Evolutionary conservation across 2,888 invertebrate species (phyloP), one percentile per base, ranked within the genome.

Genomic region (Campoletis raptor): DNA sequence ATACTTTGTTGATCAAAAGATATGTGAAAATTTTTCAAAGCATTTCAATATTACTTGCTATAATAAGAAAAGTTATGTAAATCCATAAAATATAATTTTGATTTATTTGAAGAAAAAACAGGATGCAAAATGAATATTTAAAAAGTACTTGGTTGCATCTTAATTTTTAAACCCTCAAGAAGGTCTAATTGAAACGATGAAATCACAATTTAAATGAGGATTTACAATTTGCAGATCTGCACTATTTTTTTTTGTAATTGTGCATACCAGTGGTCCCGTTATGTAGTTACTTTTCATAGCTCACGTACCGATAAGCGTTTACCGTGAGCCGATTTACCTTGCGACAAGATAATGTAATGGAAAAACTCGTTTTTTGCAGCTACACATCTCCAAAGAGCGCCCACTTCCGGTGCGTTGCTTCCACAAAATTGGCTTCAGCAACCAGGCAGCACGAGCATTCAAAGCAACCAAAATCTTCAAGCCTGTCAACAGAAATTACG

Each of bases 401-500:
- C 96, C 48, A 95, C 95, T 67, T 95, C 96, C 40, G 95, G 95
- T 30, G 95, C 95, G 70, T 95, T 96, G 91, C 95, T 96, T 87
- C 95, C 95, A 64, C 95, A 94, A 94, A 96, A 93, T 79, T 95
- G 95, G 95, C 92, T 95, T 24, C 94, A 95, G 77, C 95, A 95
- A 89, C 90, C 94, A 57, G 95, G 96, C 74, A 96, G 96, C 85
- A 91, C 89, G 76, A 92, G 92, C 36, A 91, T 94, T 67, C 96
- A 96, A 85, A 95, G 94, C 88, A 94, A 92, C 90, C 94, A 94
- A 83, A 95, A 95, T 57, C 94, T 96, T 76, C 96, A 96, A 92
- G 96, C 95, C 83, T 96, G 96, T 94, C 96, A 96, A 91, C 97
- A 97, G 94, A 97, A 97, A 93, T 95, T 97, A 87, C 96, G 98